Conservation (phyloP, 2,113 vertebrate genomes). For the Oreocharis arfaki region DNA sequence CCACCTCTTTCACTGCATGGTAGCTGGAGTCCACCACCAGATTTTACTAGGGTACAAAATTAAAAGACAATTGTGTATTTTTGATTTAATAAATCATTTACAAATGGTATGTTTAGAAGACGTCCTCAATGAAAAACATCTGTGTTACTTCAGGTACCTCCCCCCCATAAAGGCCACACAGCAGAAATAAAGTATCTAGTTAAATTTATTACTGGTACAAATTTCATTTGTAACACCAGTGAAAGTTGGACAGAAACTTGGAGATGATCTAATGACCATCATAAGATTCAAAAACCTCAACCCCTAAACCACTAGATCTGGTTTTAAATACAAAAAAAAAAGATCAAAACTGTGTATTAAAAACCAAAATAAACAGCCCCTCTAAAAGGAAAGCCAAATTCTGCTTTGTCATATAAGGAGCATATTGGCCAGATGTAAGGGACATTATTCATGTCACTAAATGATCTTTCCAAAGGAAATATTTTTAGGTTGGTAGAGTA, state of each 20-base stretch:
- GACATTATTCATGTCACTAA: not conserved
- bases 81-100: not conserved
- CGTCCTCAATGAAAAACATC: fast-evolving
- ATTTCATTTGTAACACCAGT: not conserved
- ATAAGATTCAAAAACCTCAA: not conserved
- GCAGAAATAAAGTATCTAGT: not conserved
- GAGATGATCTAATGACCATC: not conserved
- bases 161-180: fast-evolving
- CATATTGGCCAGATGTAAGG: not conserved
- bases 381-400: not conserved
- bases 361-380: not conserved
- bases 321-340: fast-evolving
- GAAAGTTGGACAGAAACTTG: not conserved
- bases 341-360: not conserved
- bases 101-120: not conserved
- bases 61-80: not conserved
- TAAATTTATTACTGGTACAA: not conserved
- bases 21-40: not conserved
- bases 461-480: not conserved
- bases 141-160: not conserved
- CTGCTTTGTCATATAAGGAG: not conserved
- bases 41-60: not conserved
- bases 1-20: not conserved
- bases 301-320: not conserved
- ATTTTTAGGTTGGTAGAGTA: not conserved